A percentile compares a stretch with the other conserved stretches of the same genome.
These are phyloP conservation scores for Drosophila cognata DNA, from an alignment of 2,888 invertebrate species.

Conservation along the genomic window DNA sequence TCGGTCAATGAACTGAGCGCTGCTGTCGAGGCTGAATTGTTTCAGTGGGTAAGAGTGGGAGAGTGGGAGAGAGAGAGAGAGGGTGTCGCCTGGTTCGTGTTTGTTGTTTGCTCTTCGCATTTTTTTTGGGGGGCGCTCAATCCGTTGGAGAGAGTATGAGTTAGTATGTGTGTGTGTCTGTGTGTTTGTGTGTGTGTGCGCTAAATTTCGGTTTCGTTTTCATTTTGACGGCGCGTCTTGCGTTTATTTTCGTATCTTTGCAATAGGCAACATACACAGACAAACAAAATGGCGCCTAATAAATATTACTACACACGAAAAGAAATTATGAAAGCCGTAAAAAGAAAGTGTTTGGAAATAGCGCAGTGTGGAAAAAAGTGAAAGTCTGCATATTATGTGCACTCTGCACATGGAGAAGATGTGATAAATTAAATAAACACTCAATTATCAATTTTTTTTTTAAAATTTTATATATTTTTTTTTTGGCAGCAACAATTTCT, in stretches of 20 bases:
- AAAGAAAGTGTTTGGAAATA: conserved; percentile 79
- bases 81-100: conserved; percentile 40
- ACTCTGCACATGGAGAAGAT: neutral
- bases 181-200: conserved; percentile 53
- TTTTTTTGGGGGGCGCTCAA: conserved; percentile 46
- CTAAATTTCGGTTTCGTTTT: conserved; percentile 84
- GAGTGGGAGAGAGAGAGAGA: conserved; percentile 21
- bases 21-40: conserved; percentile 59
- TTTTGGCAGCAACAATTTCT: conserved; percentile 37
- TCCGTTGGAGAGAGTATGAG: conserved; percentile 33
- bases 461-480: too few relatives aligned
- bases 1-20: conserved; percentile 78
- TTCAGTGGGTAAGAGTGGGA: conserved; percentile 34
- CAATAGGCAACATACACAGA: conserved; percentile 61
- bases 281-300: conserved; percentile 74
- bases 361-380: conserved; percentile 64
- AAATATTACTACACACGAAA: conserved; percentile 67
- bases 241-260: conserved; percentile 79
- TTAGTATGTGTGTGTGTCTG: conserved; percentile 19
- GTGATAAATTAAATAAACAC: conserved; percentile 23
- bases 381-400: conserved; percentile 52
- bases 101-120: conserved; percentile 38
- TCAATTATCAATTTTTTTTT: conserved; percentile 25
- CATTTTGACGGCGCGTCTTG: conserved; percentile 76
- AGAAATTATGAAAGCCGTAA: conserved; percentile 78